Percentiles rank a stretch among this genome's conserved stretches.
phyloP scores from a whole-genome alignment of 64 coral and sea anemone species.

The Orbicella faveolata region DNA sequence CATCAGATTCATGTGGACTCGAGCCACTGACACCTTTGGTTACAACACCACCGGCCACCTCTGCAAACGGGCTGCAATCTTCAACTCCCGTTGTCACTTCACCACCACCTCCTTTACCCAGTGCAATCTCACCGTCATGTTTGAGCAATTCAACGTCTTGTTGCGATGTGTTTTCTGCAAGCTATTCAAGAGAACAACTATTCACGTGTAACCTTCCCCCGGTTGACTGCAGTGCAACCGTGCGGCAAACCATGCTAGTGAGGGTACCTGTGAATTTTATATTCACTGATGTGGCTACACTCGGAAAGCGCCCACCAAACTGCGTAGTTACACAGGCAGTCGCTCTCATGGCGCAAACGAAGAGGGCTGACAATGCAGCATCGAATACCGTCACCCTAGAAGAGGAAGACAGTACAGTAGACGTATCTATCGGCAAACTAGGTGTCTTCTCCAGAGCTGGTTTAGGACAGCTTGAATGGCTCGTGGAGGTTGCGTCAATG shows the following conservation, averaged over 20 bases:
- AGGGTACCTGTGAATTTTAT: neutral
- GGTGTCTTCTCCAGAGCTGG: neutral
- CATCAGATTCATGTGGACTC: neutral
- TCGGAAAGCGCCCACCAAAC: neutral
- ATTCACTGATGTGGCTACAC: neutral
- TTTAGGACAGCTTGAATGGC: constrained; percentile 5
- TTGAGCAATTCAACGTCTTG: no score
- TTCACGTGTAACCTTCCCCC: neutral
- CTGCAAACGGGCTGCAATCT: neutral
- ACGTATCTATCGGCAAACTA: neutral
- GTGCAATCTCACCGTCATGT: no score
- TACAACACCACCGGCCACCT: neutral
- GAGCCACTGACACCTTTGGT: neutral
- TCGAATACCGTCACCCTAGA: neutral
- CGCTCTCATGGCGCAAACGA: neutral
- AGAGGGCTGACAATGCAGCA: neutral
- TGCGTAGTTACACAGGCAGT: neutral
- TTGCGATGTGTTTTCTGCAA: neutral
- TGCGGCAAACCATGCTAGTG: neutral
- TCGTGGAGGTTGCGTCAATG: neutral
- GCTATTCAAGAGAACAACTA: neutral
- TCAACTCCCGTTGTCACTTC: neutral
- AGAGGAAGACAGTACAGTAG: neutral
- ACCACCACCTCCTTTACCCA: no score
- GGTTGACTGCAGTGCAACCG: constrained; percentile 5